A percentile compares a stretch with the other conserved stretches of the same genome.
Conservation (phyloP, 2,888 invertebrate genomes). For the Platypus cylindrus region DNA sequence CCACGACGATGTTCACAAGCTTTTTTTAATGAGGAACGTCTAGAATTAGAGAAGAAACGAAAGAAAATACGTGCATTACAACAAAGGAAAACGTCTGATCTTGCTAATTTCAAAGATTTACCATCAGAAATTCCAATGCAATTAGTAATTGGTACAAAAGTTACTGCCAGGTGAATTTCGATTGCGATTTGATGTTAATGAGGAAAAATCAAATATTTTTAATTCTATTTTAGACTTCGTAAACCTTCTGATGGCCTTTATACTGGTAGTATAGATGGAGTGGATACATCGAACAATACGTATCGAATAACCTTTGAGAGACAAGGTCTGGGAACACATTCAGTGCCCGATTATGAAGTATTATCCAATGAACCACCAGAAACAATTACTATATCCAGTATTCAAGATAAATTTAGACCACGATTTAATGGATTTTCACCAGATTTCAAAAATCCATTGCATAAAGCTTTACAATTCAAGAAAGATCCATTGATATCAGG, state of each 20-base stretch:
- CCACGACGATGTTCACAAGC: slow-evolving; percentile 88
- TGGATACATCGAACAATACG: slow-evolving; percentile 87
- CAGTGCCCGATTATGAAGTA: slow-evolving; percentile 94
- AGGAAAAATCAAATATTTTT: slow-evolving; percentile 1
- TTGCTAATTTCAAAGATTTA: slow-evolving; percentile 67
- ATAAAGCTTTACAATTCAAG: slow-evolving; percentile 34
- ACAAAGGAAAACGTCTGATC: slow-evolving; percentile 73
- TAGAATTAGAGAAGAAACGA: slow-evolving; percentile 78
- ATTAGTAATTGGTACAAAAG: slow-evolving; percentile 88
- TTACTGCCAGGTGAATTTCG: slow-evolving; percentile 55
- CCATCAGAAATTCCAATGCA: slow-evolving; percentile 92
- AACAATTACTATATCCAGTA: slow-evolving; percentile 73
- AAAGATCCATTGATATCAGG: slow-evolving; percentile 57
- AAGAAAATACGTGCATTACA: slow-evolving; percentile 87
- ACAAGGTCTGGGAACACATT: slow-evolving; percentile 84
- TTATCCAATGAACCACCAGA: slow-evolving; percentile 86
- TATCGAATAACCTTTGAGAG: slow-evolving; percentile 93
- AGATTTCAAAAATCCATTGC: slow-evolving; percentile 35
- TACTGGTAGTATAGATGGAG: slow-evolving; percentile 79
- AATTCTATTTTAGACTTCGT: slow-evolving; percentile 67
- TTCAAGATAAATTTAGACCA: slow-evolving; percentile 69
- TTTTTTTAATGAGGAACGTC: slow-evolving; percentile 91
- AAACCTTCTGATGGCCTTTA: slow-evolving; percentile 93
- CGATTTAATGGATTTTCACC: slow-evolving; percentile 42
- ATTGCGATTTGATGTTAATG: neutral